Evolutionary conservation across 2,888 invertebrate genomes (phyloP).

Genomic region (Drosophila acutilabella): DNA sequence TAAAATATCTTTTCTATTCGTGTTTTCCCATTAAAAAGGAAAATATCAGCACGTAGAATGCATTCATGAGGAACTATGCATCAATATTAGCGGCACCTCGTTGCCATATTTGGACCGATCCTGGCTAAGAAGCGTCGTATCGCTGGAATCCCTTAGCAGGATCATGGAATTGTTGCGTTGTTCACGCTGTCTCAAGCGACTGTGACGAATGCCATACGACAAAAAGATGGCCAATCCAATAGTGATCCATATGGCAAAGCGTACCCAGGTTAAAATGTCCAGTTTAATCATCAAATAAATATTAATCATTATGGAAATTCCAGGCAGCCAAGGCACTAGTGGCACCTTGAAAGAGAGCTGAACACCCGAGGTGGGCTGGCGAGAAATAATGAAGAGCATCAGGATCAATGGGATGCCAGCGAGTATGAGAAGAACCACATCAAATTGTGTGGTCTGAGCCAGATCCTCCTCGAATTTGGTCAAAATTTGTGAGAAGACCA

Average conservation of each 20-base stretch:
- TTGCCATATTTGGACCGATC: constrained; percentile 40
- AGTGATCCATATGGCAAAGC: constrained; percentile 92
- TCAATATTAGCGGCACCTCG: constrained; percentile 37
- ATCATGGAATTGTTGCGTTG: constrained; percentile 58
- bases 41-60: constrained; percentile 20
- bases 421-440: constrained; percentile 61
- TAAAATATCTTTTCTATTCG: constrained; percentile 13
- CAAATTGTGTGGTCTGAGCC: constrained; percentile 45
- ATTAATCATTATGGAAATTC: constrained; percentile 92
- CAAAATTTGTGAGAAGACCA: constrained; percentile 75
- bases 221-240: constrained; percentile 89
- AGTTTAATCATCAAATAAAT: constrained; percentile 90
- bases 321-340: constrained; percentile 92
- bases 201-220: constrained; percentile 87
- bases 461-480: constrained; percentile 76
- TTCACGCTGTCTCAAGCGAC: constrained; percentile 78
- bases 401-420: constrained; percentile 76
- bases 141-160: constrained; percentile 60
- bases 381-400: constrained; percentile 86
- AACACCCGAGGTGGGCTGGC: constrained; percentile 88
- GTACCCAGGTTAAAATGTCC: constrained; percentile 92
- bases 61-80: constrained; percentile 38
- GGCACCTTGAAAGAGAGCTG: constrained; percentile 90
- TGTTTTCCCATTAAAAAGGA: constrained; percentile 9
- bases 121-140: constrained; percentile 53